A percentile compares a stretch with the other conserved stretches of the same genome.
Evolutionary conservation across 2,888 invertebrate genomes (phyloP).

Genomic region (Tetranychus truncatus): DNA sequence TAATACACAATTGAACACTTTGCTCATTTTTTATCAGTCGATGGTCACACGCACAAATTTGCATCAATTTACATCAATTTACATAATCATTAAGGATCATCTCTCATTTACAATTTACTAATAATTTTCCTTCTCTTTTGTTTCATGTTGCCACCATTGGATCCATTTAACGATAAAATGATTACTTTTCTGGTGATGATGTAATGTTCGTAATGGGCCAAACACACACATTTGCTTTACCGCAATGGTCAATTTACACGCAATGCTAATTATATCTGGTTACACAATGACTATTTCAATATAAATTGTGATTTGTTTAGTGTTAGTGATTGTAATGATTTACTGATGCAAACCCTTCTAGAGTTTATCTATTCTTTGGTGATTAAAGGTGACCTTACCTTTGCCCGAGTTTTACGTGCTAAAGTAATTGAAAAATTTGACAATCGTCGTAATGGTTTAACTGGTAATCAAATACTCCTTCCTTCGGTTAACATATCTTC

Average conservation of each 20-base stretch:
- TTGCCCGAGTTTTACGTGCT: conserved; percentile 71
- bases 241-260: neutral
- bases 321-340: conserved; percentile 61
- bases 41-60: too few relatives aligned
- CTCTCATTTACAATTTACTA: conserved; percentile 2
- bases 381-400: conserved; percentile 69
- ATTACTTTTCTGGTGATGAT: too few relatives aligned
- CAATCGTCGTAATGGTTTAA: conserved; percentile 36
- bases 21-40: too few relatives aligned
- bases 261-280: too few relatives aligned
- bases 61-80: too few relatives aligned
- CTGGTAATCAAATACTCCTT: conserved; percentile 36
- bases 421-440: conserved; percentile 71
- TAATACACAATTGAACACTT: too few relatives aligned
- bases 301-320: conserved; percentile 35
- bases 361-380: conserved; percentile 85
- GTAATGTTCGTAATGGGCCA: too few relatives aligned
- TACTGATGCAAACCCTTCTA: conserved; percentile 61
- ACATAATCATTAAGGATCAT: too few relatives aligned
- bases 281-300: too few relatives aligned
- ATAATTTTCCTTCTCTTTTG: neutral
- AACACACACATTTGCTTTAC: neutral
- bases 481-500: conserved; percentile 41
- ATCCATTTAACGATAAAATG: neutral
- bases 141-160: neutral